Evolutionary conservation across 2,888 invertebrate genomes (phyloP), one percentile per base, ranked within the genome.

Genomic region (Boloria euphrosyne): DNA sequence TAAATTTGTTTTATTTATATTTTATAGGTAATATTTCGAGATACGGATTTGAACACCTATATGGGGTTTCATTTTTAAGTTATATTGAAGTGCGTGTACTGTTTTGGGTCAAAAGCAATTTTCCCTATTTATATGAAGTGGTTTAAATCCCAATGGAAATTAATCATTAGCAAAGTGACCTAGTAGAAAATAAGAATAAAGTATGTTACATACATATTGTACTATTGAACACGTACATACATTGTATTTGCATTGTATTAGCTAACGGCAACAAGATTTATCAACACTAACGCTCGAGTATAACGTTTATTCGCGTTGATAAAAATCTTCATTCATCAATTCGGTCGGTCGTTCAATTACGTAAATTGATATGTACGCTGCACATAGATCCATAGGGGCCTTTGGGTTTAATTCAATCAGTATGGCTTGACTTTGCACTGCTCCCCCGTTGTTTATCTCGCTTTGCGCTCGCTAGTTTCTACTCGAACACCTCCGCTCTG

Each of bases 291-390:
- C 31, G 31, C 31, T 10, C 10, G 31, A 38, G 10, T 49, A 49
- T 16, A 49, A 49, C 47, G 47, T 7, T 51, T 51, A 51, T 57
- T 65, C 53, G 46, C 59, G 63, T 47, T 62, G 31, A 54, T 66
- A 46, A 63, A 67, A 57, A 60, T 66, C 55, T 67, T 63, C 65
- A 66, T 68, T 69, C 66, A 63, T 67, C 70, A 69, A 65, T 72
- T 68, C 59, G 63, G 65, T 57, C 47, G 67, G 70, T 59, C 76
- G 70, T 80, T 83, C 88, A 89, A 90, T 90, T 89, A 86, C 80
- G 76, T 84, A 86, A 90, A 90, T 90, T 88, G 87, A 87, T 90
- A 87, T 90, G 89, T 89, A 80, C 80, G 75, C 79, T 77, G 84
- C 88, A 86, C 80, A 87, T 86, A 85, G 82, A 89, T 88, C 82